Evolutionary conservation across 2,888 invertebrate species (phyloP).

Genomic region (Agrotis exclamationis): DNA sequence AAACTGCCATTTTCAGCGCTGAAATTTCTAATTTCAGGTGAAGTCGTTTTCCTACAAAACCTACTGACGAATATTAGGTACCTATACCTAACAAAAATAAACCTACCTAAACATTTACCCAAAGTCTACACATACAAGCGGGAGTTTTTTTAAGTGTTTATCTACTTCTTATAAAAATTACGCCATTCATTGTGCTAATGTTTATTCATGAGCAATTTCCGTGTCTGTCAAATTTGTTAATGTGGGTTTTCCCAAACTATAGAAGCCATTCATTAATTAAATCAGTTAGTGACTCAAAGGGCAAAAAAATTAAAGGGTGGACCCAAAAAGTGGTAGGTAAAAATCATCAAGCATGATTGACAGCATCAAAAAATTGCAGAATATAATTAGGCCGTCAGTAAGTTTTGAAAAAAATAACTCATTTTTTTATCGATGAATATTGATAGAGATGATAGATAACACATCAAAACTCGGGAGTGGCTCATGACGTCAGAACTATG

Average conservation of each 20-base stretch:
- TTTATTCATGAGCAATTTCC: slow-evolving; percentile 36
- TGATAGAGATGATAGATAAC: too few species aligned
- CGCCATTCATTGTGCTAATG: slow-evolving; percentile 27
- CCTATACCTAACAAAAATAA: neutral
- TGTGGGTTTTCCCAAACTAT: slow-evolving; percentile 30
- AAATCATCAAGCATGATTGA: neutral
- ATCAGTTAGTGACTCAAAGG: neutral
- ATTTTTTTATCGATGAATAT: too few species aligned
- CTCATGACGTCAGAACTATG: too few species aligned
- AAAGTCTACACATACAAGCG: neutral
- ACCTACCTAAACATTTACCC: neutral
- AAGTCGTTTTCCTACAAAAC: neutral
- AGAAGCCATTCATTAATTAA: slow-evolving; percentile 16
- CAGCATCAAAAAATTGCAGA: neutral
- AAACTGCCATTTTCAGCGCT: neutral
- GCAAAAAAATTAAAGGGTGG: neutral
- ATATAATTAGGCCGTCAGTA: too few species aligned
- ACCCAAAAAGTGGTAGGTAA: neutral
- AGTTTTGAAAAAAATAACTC: too few species aligned
- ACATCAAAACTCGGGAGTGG: too few species aligned
- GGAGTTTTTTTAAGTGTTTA: slow-evolving; percentile 14
- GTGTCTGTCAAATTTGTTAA: slow-evolving; percentile 11
- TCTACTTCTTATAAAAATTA: slow-evolving; percentile 17
- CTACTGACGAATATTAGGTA: neutral
- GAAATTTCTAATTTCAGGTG: neutral